A percentile compares a stretch with the other conserved stretches of the same genome.
These are phyloP conservation scores for Drosophila rellima DNA, from an alignment of 2,888 invertebrate species.

Conservation along the genomic window DNA sequence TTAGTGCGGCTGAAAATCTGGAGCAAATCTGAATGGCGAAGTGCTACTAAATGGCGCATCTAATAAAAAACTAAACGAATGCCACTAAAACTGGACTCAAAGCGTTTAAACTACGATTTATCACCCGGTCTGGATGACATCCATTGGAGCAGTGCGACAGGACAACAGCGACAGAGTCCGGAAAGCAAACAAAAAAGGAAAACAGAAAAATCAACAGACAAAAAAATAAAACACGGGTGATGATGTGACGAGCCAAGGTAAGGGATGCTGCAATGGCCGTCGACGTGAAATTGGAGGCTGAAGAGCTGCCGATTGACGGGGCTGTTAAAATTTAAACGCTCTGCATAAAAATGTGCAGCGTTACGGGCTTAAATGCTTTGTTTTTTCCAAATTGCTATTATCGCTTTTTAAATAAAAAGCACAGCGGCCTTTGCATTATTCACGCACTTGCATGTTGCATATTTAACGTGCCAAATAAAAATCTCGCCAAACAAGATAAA, in stretches of 20 bases:
- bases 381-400: constrained; percentile 74
- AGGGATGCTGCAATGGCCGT: constrained; percentile 6
- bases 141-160: constrained; percentile 30
- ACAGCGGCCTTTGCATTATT: constrained; percentile 72
- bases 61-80: constrained; percentile 79
- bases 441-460: constrained; percentile 72
- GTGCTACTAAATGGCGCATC: constrained; percentile 71
- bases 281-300: constrained; percentile 24
- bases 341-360: constrained; percentile 58
- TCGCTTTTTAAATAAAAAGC: constrained; percentile 77
- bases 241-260: constrained; percentile 54
- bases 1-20: constrained; percentile 67
- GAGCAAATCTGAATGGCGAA: constrained; percentile 64
- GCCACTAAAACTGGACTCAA: constrained; percentile 77
- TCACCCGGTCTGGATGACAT: constrained; percentile 57
- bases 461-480: constrained; percentile 77
- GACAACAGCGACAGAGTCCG: constrained; percentile 26
- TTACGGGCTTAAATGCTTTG: constrained; percentile 43
- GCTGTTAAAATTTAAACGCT: constrained; percentile 72
- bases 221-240: constrained; percentile 39
- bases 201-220: constrained; percentile 49
- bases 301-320: constrained; percentile 58
- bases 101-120: constrained; percentile 83
- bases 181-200: constrained; percentile 35
- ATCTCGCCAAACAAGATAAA: constrained; percentile 81